phyloP scores from a whole-genome alignment of 2,888 invertebrate genomes.

The Torymus texanus region DNA sequence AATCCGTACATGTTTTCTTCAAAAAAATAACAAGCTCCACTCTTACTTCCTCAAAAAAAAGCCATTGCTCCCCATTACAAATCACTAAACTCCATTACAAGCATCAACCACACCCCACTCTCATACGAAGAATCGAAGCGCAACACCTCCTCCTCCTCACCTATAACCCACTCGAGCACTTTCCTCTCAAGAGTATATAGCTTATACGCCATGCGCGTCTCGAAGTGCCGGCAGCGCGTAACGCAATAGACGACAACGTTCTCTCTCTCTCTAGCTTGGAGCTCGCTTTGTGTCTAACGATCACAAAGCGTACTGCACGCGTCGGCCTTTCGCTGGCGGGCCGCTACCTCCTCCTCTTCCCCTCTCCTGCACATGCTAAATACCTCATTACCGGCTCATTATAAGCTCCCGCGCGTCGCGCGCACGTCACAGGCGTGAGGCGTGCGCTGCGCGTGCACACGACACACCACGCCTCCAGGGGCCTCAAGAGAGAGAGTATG shows the following conservation, averaged over 20 bases:
- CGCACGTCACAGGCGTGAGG: not conserved
- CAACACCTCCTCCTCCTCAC: too few species aligned
- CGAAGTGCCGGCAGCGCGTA: not conserved
- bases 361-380: conserved; percentile 34
- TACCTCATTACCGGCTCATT: conserved; percentile 52
- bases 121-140: too few species aligned
- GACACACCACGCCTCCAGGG: not conserved
- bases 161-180: too few species aligned
- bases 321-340: too few species aligned
- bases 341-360: not conserved
- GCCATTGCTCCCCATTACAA: too few species aligned
- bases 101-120: too few species aligned
- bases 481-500: not conserved
- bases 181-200: too few species aligned
- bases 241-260: not conserved
- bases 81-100: too few species aligned
- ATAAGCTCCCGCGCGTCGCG: conserved; percentile 30
- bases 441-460: not conserved
- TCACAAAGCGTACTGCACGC: conserved; percentile 4
- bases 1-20: too few species aligned
- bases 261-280: not conserved
- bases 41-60: too few species aligned
- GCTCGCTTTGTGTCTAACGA: conserved; percentile 26
- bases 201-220: too few species aligned
- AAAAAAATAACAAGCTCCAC: too few species aligned